Conservation (phyloP, 2,888 invertebrate species). For the Philhelius pedissequus region DNA sequence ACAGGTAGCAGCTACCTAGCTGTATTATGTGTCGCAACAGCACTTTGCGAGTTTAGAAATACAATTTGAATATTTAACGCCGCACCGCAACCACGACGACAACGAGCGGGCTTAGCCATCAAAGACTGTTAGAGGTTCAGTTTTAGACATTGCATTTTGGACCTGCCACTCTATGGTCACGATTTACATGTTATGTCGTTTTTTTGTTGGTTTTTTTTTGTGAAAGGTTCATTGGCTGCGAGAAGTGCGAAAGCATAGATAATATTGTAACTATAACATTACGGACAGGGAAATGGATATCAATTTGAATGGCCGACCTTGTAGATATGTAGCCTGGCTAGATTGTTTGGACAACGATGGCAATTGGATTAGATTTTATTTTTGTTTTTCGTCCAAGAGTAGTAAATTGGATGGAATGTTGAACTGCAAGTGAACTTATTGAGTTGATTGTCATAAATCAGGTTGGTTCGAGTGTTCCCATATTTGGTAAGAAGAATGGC, state of each 20-base stretch:
- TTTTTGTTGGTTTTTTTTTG: not conserved
- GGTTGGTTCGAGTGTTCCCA: not conserved
- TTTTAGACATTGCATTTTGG: conserved; percentile 13
- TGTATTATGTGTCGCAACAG: not conserved
- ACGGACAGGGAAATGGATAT: conserved; percentile 5
- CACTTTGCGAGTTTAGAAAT: not conserved
- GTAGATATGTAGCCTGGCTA: not conserved
- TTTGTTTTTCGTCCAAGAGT: not conserved
- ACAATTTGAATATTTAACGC: conserved; percentile 8
- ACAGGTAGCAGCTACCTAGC: not conserved
- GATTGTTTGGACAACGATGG: not conserved
- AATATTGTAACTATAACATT: not conserved
- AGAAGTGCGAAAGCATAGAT: not conserved
- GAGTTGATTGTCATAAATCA: not conserved
- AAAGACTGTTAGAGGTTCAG: not conserved
- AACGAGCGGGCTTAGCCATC: not conserved
- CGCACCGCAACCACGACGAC: not conserved
- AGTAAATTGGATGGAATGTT: conserved; percentile 39
- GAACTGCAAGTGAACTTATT: conserved; percentile 44
- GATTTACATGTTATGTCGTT: conserved; percentile 33
- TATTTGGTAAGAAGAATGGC: not conserved
- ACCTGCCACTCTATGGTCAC: conserved; percentile 33
- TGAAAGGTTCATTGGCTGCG: conserved; percentile 33
- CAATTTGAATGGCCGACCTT: conserved; percentile 45
- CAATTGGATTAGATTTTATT: conserved; percentile 8